Conservation (phyloP, 2,888 invertebrate species). For the Drosophila conformis region DNA sequence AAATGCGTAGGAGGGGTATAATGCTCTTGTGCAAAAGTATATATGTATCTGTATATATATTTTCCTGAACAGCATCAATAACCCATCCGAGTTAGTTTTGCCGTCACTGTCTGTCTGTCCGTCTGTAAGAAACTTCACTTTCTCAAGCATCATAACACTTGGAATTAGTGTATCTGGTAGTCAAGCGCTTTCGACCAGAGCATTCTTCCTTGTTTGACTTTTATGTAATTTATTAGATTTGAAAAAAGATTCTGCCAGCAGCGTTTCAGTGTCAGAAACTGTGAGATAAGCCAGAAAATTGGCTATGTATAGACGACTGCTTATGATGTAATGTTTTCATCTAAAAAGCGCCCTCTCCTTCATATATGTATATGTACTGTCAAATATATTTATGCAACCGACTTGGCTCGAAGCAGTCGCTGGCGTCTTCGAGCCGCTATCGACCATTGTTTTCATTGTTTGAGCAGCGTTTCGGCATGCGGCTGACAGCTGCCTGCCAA, state of each 20-base stretch:
- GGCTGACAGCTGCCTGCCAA: conserved; percentile 81
- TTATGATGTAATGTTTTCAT: conserved; percentile 75
- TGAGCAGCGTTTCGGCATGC: conserved; percentile 57
- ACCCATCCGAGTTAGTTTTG: background rate
- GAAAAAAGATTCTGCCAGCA: conserved; percentile 68
- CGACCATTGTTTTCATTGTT: conserved; percentile 71
- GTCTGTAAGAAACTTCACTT: background rate
- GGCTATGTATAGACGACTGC: conserved; percentile 39
- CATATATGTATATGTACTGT: conserved; percentile 3
- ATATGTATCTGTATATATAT: conserved; percentile 1
- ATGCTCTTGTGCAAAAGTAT: background rate
- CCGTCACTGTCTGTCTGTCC: background rate
- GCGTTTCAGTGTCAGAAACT: conserved; percentile 66
- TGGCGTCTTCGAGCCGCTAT: conserved; percentile 41
- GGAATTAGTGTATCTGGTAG: background rate
- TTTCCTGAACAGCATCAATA: background rate
- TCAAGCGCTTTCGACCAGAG: background rate
- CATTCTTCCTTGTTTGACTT: conserved; percentile 3
- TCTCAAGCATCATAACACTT: background rate
- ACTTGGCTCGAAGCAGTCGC: conserved; percentile 41
- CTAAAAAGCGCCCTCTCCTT: background rate
- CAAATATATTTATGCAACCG: conserved; percentile 32
- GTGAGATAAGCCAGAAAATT: conserved; percentile 35
- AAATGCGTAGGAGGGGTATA: background rate
- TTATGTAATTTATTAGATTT: conserved; percentile 72